These are phyloP conservation scores for Eulemur rufifrons DNA, from an alignment of 2,113 vertebrate species.

Conservation along the genomic window DNA sequence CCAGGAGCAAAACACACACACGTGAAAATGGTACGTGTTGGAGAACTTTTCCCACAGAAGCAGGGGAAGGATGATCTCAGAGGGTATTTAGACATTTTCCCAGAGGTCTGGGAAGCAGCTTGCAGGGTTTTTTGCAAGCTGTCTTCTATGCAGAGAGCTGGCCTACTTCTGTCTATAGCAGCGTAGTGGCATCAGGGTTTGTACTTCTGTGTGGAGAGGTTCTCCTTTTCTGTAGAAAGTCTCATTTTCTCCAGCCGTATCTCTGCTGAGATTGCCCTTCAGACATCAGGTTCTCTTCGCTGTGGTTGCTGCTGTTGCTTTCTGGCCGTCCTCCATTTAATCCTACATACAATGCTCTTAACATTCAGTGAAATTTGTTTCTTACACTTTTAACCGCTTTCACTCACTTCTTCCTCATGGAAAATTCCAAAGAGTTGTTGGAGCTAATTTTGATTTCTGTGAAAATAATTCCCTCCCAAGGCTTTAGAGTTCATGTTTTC, in stretches of 20 bases:
- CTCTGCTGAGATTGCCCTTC: not conserved
- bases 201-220: not conserved
- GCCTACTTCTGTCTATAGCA: not conserved
- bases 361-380: not conserved
- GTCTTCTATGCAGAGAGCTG: not conserved
- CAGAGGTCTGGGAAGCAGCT: not conserved
- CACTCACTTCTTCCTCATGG: not conserved
- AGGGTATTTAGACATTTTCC: not conserved
- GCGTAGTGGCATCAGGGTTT: not conserved
- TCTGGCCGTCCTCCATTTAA: not conserved
- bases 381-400: not conserved
- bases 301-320: not conserved
- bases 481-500: not conserved
- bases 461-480: constrained; percentile 42
- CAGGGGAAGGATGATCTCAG: not conserved
- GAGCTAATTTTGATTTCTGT: constrained; percentile 52
- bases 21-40: not conserved
- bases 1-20: not conserved
- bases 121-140: not conserved
- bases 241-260: not conserved
- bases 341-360: not conserved
- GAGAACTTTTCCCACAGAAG: not conserved
- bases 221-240: not conserved
- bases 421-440: constrained; percentile 58
- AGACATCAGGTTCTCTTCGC: not conserved